Percentiles rank a stretch among this genome's conserved stretches.
Conservation (phyloP, 2,113 vertebrate species). For the Motacilla alba region DNA sequence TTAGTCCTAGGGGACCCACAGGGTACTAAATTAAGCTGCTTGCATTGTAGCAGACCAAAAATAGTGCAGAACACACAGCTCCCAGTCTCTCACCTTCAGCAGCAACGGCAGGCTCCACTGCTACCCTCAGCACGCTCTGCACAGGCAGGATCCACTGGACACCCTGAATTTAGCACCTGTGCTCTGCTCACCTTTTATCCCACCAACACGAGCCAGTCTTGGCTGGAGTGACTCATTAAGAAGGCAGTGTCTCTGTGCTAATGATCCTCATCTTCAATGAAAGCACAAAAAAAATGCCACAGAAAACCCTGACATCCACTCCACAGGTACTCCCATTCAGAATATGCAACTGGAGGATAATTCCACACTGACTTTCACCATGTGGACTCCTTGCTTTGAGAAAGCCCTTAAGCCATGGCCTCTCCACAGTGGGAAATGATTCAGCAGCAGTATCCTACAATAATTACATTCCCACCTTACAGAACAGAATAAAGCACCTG, state of each 20-base stretch:
- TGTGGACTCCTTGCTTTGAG: not conserved
- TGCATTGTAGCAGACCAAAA: not conserved
- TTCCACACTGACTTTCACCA: not conserved
- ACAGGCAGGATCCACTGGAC: not conserved
- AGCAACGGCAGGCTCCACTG: accelerated
- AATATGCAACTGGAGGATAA: not conserved
- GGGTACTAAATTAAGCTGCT: not conserved
- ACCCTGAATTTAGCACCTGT: not conserved
- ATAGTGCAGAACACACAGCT: not conserved
- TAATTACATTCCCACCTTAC: not conserved
- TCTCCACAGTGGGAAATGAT: not conserved
- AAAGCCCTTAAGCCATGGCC: not conserved
- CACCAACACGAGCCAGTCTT: not conserved
- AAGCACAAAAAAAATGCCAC: not conserved
- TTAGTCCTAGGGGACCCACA: not conserved
- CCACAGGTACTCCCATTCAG: accelerated
- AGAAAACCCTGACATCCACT: not conserved
- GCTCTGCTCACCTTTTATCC: not conserved
- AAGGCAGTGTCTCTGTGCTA: not conserved
- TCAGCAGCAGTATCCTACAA: not conserved
- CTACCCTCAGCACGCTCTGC: not conserved
- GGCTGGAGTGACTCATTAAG: not conserved
- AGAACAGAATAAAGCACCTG: not conserved
- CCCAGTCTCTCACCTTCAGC: not conserved
- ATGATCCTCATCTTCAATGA: not conserved